phyloP scores from a whole-genome alignment of 2,113 vertebrate genomes.

The Grallaria varia region DNA sequence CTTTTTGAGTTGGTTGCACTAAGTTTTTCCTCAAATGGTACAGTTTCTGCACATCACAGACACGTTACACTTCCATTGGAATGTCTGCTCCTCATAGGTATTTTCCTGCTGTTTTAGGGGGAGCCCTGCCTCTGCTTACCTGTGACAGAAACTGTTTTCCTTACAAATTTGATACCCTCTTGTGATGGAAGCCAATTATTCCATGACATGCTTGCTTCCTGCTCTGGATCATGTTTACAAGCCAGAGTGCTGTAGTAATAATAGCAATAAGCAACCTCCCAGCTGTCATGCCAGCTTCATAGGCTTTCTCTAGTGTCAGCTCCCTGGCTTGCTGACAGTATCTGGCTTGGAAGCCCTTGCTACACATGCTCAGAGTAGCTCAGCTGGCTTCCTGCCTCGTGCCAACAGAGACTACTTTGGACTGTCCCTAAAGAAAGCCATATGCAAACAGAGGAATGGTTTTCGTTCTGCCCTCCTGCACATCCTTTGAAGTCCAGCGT shows the following conservation, averaged over 20 bases:
- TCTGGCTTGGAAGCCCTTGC: not conserved
- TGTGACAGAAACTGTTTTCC: not conserved
- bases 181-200: conserved; percentile 18
- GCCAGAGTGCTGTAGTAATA: conserved; percentile 13
- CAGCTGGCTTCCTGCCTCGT: conserved; percentile 21
- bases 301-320: conserved; percentile 10
- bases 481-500: not conserved
- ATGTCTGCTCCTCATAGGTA: not conserved
- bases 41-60: not conserved
- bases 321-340: conserved; percentile 16
- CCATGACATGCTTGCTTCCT: conserved; percentile 30
- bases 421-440: conserved; percentile 8
- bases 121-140: not conserved
- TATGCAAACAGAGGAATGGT: not conserved
- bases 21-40: not conserved
- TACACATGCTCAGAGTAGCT: not conserved
- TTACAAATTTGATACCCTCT: not conserved
- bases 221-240: conserved; percentile 49
- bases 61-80: not conserved
- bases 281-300: conserved; percentile 38
- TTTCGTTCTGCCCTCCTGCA: conserved; percentile 34
- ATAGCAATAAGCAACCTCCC: conserved; percentile 31
- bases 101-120: not conserved
- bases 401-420: conserved; percentile 9
- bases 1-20: not conserved